phyloP scores from a whole-genome alignment of 2,797 vertebrate species.

The Bovichtus variegatus region DNA sequence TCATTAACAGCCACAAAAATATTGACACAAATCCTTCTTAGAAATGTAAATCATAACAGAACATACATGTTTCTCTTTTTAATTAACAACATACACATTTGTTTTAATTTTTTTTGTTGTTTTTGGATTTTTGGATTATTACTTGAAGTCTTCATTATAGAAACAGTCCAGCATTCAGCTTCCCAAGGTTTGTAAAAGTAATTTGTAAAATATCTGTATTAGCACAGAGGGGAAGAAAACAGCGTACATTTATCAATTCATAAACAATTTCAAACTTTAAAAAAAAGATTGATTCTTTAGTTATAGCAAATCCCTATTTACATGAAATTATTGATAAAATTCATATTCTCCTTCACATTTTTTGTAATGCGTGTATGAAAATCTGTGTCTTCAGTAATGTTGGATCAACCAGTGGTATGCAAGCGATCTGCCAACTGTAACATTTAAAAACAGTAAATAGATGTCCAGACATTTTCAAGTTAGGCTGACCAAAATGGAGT shows the following conservation, averaged over 20 bases:
- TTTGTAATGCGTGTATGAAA: slow-evolving; percentile 15
- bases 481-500: background rate
- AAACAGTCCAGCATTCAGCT: slow-evolving; percentile 89
- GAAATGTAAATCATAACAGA: slow-evolving; percentile 84
- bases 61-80: slow-evolving; percentile 74
- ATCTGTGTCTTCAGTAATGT: background rate
- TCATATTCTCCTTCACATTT: slow-evolving; percentile 58
- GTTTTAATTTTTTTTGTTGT: slow-evolving; percentile 72
- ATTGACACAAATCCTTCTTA: slow-evolving; percentile 85
- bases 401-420: background rate
- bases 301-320: slow-evolving; percentile 88
- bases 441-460: slow-evolving; percentile 14
- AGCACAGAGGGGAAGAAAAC: slow-evolving; percentile 58
- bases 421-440: slow-evolving; percentile 8
- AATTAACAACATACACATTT: slow-evolving; percentile 49
- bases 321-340: slow-evolving; percentile 86
- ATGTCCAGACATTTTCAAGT: slow-evolving; percentile 15
- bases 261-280: slow-evolving; percentile 61
- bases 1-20: slow-evolving; percentile 88
- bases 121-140: slow-evolving; percentile 78
- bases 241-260: slow-evolving; percentile 64
- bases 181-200: slow-evolving; percentile 78
- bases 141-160: slow-evolving; percentile 83
- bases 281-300: slow-evolving; percentile 82
- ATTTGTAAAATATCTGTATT: slow-evolving; percentile 59